A percentile compares a stretch with the other conserved stretches of the same genome.
phyloP scores from a whole-genome alignment of 2,113 vertebrate species.

The Hyperopisus bebe region DNA sequence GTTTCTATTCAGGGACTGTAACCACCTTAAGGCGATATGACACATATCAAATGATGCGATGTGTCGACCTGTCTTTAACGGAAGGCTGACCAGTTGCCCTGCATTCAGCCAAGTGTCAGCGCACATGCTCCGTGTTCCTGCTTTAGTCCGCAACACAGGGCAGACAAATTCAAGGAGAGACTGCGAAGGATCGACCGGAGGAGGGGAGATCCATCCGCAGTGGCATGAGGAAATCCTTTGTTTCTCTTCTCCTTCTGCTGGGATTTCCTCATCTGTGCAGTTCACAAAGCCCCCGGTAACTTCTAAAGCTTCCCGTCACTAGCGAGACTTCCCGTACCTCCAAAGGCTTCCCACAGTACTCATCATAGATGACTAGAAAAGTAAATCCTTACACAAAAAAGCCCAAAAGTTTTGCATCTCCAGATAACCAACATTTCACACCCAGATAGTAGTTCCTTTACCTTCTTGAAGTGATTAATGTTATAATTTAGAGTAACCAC shows the following conservation, averaged over 20 bases:
- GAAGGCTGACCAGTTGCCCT: neutral
- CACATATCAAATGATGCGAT: neutral
- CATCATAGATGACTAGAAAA: conserved; percentile 20
- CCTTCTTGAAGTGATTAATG: neutral
- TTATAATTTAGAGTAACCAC: neutral
- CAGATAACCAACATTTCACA: neutral
- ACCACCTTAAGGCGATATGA: conserved; percentile 1
- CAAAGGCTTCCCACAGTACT: neutral
- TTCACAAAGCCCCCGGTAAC: neutral
- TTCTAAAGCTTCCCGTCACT: neutral
- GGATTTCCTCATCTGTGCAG: neutral
- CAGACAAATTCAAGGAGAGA: neutral
- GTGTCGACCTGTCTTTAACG: neutral
- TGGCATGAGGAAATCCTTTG: neutral
- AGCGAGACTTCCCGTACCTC: neutral
- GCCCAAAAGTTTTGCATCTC: neutral
- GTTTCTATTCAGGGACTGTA: conserved; percentile 3
- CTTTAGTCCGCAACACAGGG: neutral
- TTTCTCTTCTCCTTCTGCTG: neutral
- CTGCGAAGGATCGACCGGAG: neutral
- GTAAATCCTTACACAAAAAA: conserved; percentile 18
- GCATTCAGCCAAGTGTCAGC: neutral
- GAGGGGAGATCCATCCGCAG: neutral
- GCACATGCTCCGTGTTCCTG: neutral
- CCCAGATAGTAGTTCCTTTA: neutral